These are phyloP conservation scores for Miltochrista miniata DNA, from an alignment of 2,888 invertebrate species.

Conservation along the genomic window DNA sequence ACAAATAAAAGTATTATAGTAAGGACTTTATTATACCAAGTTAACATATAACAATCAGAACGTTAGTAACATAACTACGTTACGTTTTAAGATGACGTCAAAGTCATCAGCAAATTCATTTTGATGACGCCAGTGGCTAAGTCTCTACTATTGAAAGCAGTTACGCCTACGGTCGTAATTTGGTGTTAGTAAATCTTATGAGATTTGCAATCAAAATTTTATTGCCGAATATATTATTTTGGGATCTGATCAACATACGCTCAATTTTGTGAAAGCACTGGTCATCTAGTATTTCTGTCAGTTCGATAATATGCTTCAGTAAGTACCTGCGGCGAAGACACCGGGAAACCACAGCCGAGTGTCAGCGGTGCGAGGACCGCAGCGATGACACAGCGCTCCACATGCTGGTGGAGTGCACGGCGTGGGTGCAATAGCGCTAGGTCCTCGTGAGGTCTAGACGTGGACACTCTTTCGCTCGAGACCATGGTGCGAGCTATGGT, in stretches of 20 bases:
- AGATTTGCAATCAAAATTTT: constrained; percentile 17
- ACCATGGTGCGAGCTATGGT: no score
- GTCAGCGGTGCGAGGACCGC: no score
- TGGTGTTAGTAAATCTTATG: constrained; percentile 11
- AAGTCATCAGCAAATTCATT: constrained; percentile 14
- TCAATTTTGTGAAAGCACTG: not conserved
- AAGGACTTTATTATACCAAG: not conserved
- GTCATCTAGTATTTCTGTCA: not conserved
- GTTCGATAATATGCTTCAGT: no score
- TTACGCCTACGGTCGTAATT: constrained; percentile 2
- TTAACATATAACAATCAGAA: not conserved
- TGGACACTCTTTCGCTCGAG: no score
- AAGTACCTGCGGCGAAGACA: no score
- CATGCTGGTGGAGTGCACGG: no score
- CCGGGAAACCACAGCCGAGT: no score
- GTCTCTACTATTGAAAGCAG: constrained; percentile 4
- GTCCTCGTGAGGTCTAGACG: no score
- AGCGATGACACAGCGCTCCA: no score
- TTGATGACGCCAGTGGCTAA: constrained; percentile 13
- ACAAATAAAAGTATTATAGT: not conserved
- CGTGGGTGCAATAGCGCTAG: no score
- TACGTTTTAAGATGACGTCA: constrained; percentile 21
- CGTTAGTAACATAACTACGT: constrained; percentile 8
- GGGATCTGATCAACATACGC: constrained; percentile 1
- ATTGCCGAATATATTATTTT: constrained; percentile 3